These are phyloP conservation scores for Aspidapion aeneum DNA, from an alignment of 2,888 invertebrate species.

Conservation along the genomic window DNA sequence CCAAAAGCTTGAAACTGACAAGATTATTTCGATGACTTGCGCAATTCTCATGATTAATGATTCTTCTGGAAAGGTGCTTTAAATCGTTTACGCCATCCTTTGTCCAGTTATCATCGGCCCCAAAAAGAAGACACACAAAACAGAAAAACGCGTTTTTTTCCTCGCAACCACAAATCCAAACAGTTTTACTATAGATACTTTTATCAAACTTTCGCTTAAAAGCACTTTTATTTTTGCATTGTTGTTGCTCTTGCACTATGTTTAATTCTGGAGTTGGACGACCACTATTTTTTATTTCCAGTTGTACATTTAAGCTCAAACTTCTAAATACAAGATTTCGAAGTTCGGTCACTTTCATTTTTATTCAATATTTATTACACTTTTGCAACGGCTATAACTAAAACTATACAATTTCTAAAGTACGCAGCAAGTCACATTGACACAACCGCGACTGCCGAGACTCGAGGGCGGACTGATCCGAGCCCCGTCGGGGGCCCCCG, in stretches of 20 bases:
- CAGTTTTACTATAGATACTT: slow-evolving; percentile 6
- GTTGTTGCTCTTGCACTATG: background rate
- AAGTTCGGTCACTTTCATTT: background rate
- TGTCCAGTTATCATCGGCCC: slow-evolving; percentile 7
- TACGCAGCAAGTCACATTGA: no score
- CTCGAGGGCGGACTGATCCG: no score
- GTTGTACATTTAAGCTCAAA: slow-evolving; percentile 2
- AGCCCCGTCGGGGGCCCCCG: no score
- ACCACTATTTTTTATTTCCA: background rate
- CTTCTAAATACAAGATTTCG: background rate
- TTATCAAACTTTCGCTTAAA: slow-evolving; percentile 10
- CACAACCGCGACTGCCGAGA: no score
- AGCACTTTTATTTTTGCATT: background rate
- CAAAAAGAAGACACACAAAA: slow-evolving; percentile 15
- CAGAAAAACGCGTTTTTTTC: slow-evolving; percentile 9
- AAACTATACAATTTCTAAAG: no score
- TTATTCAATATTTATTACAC: no score
- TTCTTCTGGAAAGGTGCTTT: slow-evolving; percentile 5
- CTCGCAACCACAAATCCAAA: slow-evolving; percentile 14
- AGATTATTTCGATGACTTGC: slow-evolving; percentile 7
- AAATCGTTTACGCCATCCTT: slow-evolving; percentile 9
- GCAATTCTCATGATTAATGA: slow-evolving; percentile 11
- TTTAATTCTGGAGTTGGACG: slow-evolving; percentile 1
- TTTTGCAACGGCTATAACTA: no score
- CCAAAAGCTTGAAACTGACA: slow-evolving; percentile 13